Evolutionary conservation across 2,797 vertebrate species (phyloP).

Genomic region (Eurystomus glaucurus): DNA sequence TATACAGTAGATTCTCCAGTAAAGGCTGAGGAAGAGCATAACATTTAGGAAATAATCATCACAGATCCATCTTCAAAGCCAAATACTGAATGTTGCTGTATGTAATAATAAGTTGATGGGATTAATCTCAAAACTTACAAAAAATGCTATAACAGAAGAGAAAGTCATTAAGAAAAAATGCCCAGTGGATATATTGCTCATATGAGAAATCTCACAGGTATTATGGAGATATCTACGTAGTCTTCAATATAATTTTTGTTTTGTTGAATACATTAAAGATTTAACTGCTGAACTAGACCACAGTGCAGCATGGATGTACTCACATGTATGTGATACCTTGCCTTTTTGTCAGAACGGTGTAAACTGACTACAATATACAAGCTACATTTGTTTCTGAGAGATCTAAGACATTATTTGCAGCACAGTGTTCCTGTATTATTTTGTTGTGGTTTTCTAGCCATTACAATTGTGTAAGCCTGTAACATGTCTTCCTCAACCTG

Average conservation of each 20-base stretch:
- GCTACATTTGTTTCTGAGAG: background rate
- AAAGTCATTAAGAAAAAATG: constrained; percentile 41
- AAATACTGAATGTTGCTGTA: background rate
- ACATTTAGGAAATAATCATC: constrained; percentile 34
- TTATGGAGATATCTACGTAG: background rate
- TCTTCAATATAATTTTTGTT: background rate
- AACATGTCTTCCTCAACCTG: background rate
- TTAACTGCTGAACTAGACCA: background rate
- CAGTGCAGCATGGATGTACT: background rate
- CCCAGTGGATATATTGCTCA: background rate
- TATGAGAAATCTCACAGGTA: constrained; percentile 1
- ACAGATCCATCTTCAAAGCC: background rate
- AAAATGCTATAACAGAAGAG: constrained; percentile 5
- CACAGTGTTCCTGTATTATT: background rate
- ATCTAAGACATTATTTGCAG: background rate
- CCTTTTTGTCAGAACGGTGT: background rate
- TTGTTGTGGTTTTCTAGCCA: background rate
- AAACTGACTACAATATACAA: background rate
- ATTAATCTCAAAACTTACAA: constrained; percentile 45
- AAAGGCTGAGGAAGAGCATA: background rate
- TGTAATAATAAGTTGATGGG: background rate
- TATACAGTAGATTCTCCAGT: background rate
- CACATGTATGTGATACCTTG: background rate
- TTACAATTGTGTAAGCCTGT: background rate
- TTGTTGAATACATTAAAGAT: background rate